Conservation (phyloP, 2,113 vertebrate genomes). For the Gobio gobio region DNA sequence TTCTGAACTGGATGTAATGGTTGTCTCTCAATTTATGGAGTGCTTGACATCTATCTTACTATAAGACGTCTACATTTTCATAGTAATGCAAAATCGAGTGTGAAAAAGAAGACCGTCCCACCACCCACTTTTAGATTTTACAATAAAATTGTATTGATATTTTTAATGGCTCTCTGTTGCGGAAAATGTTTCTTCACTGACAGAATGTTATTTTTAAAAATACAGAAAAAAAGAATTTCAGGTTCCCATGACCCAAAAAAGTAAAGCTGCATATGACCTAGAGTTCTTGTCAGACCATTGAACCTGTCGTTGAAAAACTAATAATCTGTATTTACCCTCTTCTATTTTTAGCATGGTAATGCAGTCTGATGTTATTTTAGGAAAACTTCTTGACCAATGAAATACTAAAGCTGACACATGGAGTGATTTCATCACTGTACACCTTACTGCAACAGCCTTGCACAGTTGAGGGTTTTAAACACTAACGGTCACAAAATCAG, state of each 20-base stretch:
- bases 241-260: too few species aligned
- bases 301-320: neutral
- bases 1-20: neutral
- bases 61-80: neutral
- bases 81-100: neutral
- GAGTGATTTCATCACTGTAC: neutral
- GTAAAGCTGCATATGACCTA: neutral
- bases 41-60: neutral
- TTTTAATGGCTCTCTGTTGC: conserved; percentile 33
- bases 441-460: neutral
- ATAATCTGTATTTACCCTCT: conserved; percentile 22
- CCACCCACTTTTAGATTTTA: neutral
- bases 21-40: neutral
- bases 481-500: neutral
- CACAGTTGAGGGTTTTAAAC: neutral
- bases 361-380: conserved; percentile 27
- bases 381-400: conserved; percentile 1
- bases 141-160: conserved; percentile 42
- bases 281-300: neutral
- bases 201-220: neutral
- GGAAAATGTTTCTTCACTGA: neutral
- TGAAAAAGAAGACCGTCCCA: neutral
- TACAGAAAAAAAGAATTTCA: neutral
- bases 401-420: conserved; percentile 5
- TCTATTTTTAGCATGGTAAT: conserved; percentile 21